A percentile compares a stretch with the other conserved stretches of the same genome.
phyloP scores from a whole-genome alignment of 2,888 invertebrate genomes.

The Danaus chrysippus region DNA sequence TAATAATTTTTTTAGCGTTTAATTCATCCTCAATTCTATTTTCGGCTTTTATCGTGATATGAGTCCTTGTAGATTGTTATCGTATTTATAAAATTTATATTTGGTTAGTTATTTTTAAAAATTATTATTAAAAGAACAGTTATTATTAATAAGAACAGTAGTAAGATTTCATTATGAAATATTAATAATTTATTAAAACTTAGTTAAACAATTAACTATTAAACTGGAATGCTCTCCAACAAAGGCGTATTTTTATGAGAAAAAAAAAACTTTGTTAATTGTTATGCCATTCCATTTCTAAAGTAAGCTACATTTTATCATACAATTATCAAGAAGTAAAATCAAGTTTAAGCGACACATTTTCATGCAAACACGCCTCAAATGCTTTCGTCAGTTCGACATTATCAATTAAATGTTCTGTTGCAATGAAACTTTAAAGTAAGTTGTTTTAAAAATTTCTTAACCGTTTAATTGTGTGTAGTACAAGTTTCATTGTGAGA shows the following conservation, averaged over 20 bases:
- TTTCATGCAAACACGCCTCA: constrained; percentile 30
- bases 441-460: constrained; percentile 12
- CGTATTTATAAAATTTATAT: too few species aligned
- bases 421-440: constrained; percentile 26
- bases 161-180: too few species aligned
- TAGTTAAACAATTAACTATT: too few species aligned
- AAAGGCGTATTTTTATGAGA: not conserved
- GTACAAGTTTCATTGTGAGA: constrained; percentile 13
- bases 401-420: constrained; percentile 36
- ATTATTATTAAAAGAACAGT: too few species aligned
- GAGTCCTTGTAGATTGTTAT: too few species aligned
- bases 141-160: too few species aligned
- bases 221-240: not conserved
- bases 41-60: too few species aligned
- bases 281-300: constrained; percentile 15
- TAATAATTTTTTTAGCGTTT: not conserved
- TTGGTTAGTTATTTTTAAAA: too few species aligned
- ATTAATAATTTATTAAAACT: too few species aligned
- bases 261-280: constrained; percentile 4
- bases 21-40: too few species aligned
- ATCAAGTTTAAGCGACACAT: constrained; percentile 30
- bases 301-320: constrained; percentile 20
- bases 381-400: constrained; percentile 39
- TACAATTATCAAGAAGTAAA: constrained; percentile 21
- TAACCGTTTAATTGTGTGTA: constrained; percentile 8